Evolutionary conservation across 2,113 vertebrate species (phyloP), one percentile per base, ranked within the genome.

Genomic region (Hippocampus comes): DNA sequence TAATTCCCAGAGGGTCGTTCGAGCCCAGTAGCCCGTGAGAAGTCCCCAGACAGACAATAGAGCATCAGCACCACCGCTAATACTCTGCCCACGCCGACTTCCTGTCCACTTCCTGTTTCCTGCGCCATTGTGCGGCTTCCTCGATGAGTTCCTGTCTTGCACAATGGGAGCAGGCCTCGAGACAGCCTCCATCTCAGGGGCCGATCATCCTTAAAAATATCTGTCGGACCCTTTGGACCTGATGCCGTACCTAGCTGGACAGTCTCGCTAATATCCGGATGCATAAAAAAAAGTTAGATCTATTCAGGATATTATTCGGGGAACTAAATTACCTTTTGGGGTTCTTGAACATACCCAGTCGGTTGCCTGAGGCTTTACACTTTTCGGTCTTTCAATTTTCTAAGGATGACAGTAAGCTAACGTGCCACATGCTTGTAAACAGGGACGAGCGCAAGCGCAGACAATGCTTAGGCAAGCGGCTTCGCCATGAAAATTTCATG

Each of bases 41-140:
- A 63, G 76, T 89, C 88, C 89, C 88, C 78, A 83, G 88, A 89
- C 81, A 78, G 82, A 91, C 88, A 90, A 89, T 86, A 87, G 83
- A 78, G 78, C 63, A 61, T 61, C 59, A 66, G 48, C 34, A 17
- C 63, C 59, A 38, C 30, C 25, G 38, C 63, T 78, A 73, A 81
- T 80, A 41, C 27, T 65, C 73, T 30, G 7, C 70, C 4, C 55
- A 66, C n/a, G 65, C 68, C 12, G 34, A 30, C 71, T 83, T 83
- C 83, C 84, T 82, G 87, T 77, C 78, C 63, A 75, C 77, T 86
- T 89, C 87, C 90, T 84, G 78, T 68, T 76, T 30, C 56, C 67
- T 48, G 25, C 67, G 83, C 48, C 82, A 86, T 87, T 89, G 87
- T 88, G 77, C 68, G 81, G 34, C 80, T 88, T 90, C 86, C 82